phyloP scores from a whole-genome alignment of 92 coral and sea anemone genomes.

The Epizoanthus illoricatus region DNA sequence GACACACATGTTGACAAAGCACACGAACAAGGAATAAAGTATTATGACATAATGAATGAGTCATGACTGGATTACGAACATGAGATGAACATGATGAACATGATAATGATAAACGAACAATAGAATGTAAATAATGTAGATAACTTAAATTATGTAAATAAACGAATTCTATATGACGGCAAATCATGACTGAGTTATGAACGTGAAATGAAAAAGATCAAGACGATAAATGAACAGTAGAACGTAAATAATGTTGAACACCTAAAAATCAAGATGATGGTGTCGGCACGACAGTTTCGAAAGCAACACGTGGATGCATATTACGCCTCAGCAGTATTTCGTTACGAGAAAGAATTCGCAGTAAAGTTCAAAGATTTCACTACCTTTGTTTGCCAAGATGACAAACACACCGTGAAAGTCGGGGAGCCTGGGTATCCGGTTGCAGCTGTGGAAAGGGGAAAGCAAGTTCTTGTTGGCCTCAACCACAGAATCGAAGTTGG shows the following conservation, averaged over 20 bases:
- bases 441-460: constrained; percentile 62
- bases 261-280: constrained; percentile 42
- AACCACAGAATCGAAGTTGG: constrained; percentile 51
- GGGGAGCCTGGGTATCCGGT: constrained; percentile 57
- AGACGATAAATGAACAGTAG: no score
- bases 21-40: no score
- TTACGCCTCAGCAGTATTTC: constrained; percentile 54
- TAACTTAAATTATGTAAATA: no score
- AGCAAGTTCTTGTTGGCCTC: constrained; percentile 51
- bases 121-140: not conserved
- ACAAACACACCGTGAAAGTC: constrained; percentile 58
- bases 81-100: no score
- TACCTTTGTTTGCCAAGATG: constrained; percentile 57
- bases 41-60: no score
- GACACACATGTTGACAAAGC: no score
- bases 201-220: no score
- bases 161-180: no score
- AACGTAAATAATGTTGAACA: no score
- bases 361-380: constrained; percentile 37
- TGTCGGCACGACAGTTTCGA: constrained; percentile 54
- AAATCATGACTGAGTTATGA: no score
- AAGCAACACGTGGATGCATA: constrained; percentile 43
- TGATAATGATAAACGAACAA: not conserved
- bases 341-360: constrained; percentile 47
- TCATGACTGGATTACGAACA: no score